Evolutionary conservation across 2,113 vertebrate species (phyloP), one percentile per base, ranked within the genome.

Genomic region (Hoplias malabaricus): DNA sequence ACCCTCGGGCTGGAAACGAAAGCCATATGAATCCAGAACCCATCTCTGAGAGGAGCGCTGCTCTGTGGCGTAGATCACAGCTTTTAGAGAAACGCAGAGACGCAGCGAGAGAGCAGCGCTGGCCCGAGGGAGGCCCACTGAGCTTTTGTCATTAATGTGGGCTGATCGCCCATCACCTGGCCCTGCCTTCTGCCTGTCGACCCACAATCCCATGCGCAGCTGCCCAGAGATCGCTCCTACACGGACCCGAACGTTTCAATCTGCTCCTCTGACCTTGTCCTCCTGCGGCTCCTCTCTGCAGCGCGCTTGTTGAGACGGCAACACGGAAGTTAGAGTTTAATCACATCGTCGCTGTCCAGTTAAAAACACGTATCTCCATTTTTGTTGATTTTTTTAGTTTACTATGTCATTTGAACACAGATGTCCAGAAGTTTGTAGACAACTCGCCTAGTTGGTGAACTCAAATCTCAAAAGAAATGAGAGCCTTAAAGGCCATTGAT

Each of bases 101-200:
- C n/a, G n/a, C 38, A 43, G 9, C 3, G 2, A 7, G 57, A 5
- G 31, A 25, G 33, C 25, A 53, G 10, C 23, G 9, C 38, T n/a
- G 54, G 38, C 54, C 56, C 11, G 25, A 59, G 25, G 16, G 25
- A 16, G 25, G 56, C 25, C 5, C 13, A 16, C 48, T 53, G 31
- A 48, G 27, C 67, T 34, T 19, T 29, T 54, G 48, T 25, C 7
- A 23, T 7, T 46, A 21, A 21, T 54, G 43, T 23, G 29, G 11
- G 46, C 25, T 71, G 50, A 78, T 25, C 76, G 23, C 31, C 38
- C 56, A 62, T 78, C 31, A 31, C 21, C 43, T 65, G 42, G 21
- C 13, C 69, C 29, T 27, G 27, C 54, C 63, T 50, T 69, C 57
- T 57, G 7, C 16, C 50, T 19, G 11, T 27, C 25, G 5, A 33